A percentile compares a stretch with the other conserved stretches of the same genome.
These are phyloP conservation scores for Lepetodrilus schrolli DNA, from an alignment of 2,888 invertebrate genomes.

Conservation along the genomic window DNA sequence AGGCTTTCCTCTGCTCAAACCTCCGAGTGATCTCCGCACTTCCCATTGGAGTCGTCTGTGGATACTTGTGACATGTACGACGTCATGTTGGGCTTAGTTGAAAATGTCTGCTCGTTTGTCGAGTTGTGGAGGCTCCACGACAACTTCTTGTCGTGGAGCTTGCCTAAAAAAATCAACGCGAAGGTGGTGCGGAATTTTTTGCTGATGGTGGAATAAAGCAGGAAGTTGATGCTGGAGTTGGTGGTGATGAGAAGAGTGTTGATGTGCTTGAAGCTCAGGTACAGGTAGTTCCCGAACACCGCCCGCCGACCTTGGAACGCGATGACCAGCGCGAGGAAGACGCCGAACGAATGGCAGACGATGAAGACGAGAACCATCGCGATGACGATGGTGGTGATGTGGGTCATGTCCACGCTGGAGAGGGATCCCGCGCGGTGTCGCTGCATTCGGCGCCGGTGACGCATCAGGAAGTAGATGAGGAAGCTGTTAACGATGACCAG, in stretches of 20 bases:
- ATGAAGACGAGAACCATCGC: conserved; percentile 50
- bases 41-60: conserved; percentile 39
- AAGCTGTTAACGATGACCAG: conserved; percentile 49
- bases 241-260: conserved; percentile 47
- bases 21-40: conserved; percentile 30
- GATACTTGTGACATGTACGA: conserved; percentile 37
- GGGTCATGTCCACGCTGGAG: conserved; percentile 48
- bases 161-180: conserved; percentile 35
- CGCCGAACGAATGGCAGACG: conserved; percentile 48
- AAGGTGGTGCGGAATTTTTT: conserved; percentile 50
- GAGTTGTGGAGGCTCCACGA: conserved; percentile 41
- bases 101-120: conserved; percentile 18
- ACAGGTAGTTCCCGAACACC: conserved; percentile 38
- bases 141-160: conserved; percentile 36
- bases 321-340: conserved; percentile 48
- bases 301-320: conserved; percentile 42
- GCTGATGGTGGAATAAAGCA: conserved; percentile 52
- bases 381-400: conserved; percentile 48
- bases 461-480: conserved; percentile 49
- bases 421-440: conserved; percentile 38
- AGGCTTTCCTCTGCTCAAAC: background rate
- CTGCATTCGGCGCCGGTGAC: conserved; percentile 45
- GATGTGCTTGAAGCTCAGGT: conserved; percentile 41
- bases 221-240: conserved; percentile 53
- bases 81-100: background rate